phyloP scores from a whole-genome alignment of 1,140 invertebrate species.

The Euura saliciscinereae region DNA sequence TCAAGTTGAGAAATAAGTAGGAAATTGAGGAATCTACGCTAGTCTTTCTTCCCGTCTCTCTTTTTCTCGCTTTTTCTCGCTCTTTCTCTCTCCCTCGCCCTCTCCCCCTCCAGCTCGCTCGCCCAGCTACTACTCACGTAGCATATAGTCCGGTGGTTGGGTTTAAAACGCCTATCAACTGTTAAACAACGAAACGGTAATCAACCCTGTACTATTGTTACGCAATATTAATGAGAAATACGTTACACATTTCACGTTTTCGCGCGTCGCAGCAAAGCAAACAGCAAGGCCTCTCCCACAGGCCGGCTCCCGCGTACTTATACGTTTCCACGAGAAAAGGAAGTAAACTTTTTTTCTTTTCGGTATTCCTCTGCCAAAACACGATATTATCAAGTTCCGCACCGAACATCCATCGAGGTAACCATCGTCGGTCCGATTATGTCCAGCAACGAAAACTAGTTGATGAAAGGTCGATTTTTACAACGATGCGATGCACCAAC shows the following conservation, averaged over 20 bases:
- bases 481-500: neutral
- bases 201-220: conserved; percentile 18
- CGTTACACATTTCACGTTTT: conserved; percentile 25
- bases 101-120: neutral
- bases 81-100: neutral
- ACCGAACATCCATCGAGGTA: neutral
- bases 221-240: conserved; percentile 35
- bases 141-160: no score
- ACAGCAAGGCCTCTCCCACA: conserved; percentile 12
- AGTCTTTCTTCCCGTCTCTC: no score
- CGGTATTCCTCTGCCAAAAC: neutral
- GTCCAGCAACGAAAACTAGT: neutral
- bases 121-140: no score
- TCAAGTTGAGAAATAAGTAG: no score
- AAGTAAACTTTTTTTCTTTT: no score
- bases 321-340: neutral
- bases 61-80: neutral
- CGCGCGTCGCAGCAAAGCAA: neutral
- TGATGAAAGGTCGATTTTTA: neutral
- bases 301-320: neutral
- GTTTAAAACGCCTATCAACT: neutral
- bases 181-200: neutral
- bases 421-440: neutral
- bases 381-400: neutral
- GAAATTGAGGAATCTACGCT: no score